A percentile compares a stretch with the other conserved stretches of the same genome.
Conservation (phyloP, 2,113 vertebrate species). For the Odontophorus gujanensis region DNA sequence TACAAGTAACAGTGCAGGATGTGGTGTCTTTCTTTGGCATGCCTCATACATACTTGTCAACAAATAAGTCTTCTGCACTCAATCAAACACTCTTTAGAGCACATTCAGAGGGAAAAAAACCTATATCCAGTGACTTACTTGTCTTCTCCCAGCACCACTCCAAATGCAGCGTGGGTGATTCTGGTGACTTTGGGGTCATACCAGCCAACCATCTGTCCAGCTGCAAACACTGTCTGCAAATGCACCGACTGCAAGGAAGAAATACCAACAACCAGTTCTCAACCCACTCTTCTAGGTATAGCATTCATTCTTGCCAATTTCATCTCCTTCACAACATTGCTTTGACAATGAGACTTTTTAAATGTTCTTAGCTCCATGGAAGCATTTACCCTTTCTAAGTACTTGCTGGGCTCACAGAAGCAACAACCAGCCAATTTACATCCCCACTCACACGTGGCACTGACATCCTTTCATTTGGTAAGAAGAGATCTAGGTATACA, state of each 20-base stretch:
- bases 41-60: background rate
- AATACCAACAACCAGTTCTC: background rate
- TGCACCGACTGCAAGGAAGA: slow-evolving; percentile 82
- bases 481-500: background rate
- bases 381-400: background rate
- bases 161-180: slow-evolving; percentile 91
- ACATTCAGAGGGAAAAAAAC: background rate
- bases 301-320: background rate
- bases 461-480: background rate
- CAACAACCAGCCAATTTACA: background rate
- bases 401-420: background rate
- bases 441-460: background rate
- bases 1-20: background rate
- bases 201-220: slow-evolving; percentile 93
- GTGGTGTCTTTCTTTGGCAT: background rate
- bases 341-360: background rate
- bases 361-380: background rate
- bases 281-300: background rate
- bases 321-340: background rate
- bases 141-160: slow-evolving; percentile 97
- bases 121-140: slow-evolving; percentile 84
- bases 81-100: background rate
- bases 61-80: background rate
- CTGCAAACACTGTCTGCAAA: slow-evolving; percentile 90
- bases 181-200: slow-evolving; percentile 90